Base-by-base conservation (phyloP, 2,888 invertebrate genomes). In the Lysandra coridon region DNA sequence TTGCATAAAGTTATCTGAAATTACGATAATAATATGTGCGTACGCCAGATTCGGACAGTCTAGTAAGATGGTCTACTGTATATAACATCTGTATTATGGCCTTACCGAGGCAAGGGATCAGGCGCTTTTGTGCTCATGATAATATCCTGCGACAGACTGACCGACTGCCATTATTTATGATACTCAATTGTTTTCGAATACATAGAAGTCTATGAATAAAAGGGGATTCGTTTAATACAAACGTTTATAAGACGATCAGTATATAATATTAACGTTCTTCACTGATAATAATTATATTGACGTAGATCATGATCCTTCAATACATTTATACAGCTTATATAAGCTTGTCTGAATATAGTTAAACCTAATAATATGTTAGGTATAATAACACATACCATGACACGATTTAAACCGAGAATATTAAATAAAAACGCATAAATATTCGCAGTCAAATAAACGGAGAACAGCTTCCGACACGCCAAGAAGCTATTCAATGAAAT, bases 401-500 rank as follows among this genome's bases (percentile, higher is more conserved):
- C 10, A 49, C 17, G 53, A 57, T 57, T 57, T 57, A 2, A 40
- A 57, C 30, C 14, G 44, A 40, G 37, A 6, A 74, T 74, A 75
- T 49, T 1, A 23, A 44, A 75, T n/a, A 44, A 44, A 75, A 75
- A 75, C 49, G 44, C 23, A 75, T 14, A 75, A 44, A 49, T 44
- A 75, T 75, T 49, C 23, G 44, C 23, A 75, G 44, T 44, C 75
- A 44, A 49, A 75, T 49, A 49, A 49, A 75, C 69, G 33, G 49
- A 75, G 49, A 30, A 49, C 1, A 12, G 75, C 23, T 49, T 75
- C 75, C 75, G 75, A 49, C 23, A 75, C 23, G 75, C 75, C 44
- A 75, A 44, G 69, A 44, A 49, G 30, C 76, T 49, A 30, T 75
- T 76, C 76, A 76, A 53, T 76, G 53, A 76, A 53, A 76, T 33